Percentiles rank a stretch among this genome's conserved stretches.
Evolutionary conservation across 2,888 invertebrate genomes (phyloP).

Genomic region (Patella ulyssiponensis): DNA sequence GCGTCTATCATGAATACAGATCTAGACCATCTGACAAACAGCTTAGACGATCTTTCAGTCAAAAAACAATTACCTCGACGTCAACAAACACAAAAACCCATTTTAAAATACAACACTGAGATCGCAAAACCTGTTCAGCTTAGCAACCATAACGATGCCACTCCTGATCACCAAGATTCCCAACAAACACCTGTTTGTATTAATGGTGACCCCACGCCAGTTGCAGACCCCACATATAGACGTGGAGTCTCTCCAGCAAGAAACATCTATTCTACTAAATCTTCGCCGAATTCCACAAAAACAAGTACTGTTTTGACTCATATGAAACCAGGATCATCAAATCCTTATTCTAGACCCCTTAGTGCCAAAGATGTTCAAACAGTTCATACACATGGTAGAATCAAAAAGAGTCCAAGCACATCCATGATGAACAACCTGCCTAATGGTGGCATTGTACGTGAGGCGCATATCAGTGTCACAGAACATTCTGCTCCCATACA

Average conservation of each 20-base stretch:
- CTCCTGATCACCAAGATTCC: constrained; percentile 11
- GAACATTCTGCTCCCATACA: constrained; percentile 11
- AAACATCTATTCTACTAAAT: not conserved
- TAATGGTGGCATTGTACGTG: constrained; percentile 17
- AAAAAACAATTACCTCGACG: constrained; percentile 63
- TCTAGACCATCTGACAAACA: constrained; percentile 47
- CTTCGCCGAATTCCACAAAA: not conserved
- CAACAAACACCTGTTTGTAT: constrained; percentile 14
- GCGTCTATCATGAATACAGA: too few species aligned
- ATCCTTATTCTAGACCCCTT: constrained; percentile 62
- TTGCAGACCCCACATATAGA: not conserved
- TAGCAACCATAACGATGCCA: constrained; percentile 50
- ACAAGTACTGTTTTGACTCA: not conserved
- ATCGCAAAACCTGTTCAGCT: constrained; percentile 52
- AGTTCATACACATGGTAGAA: constrained; percentile 46
- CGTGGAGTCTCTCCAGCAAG: not conserved
- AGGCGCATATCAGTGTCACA: constrained; percentile 12
- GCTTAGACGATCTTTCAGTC: constrained; percentile 56
- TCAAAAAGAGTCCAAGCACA: constrained; percentile 39
- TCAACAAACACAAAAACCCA: constrained; percentile 58
- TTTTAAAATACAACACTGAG: constrained; percentile 58
- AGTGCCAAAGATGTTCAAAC: constrained; percentile 62
- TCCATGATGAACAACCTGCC: constrained; percentile 13
- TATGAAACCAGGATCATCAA: constrained; percentile 31
- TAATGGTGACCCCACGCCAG: not conserved